Evolutionary conservation across 1,140 invertebrate species (phyloP).

Genomic region (Globodera rostochiensis): DNA sequence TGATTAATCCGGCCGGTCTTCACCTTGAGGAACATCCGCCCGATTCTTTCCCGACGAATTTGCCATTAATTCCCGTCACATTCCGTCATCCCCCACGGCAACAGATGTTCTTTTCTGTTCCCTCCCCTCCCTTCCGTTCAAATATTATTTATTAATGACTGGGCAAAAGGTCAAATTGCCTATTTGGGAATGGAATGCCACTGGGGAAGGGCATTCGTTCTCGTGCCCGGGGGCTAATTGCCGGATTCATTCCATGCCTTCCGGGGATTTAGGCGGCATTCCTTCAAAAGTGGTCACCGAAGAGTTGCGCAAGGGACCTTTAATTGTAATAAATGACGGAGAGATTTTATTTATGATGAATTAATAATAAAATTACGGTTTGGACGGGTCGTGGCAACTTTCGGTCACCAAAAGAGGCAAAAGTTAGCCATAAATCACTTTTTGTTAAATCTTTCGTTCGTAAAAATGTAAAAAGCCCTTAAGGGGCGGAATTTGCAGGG

Average conservation of each 20-base stretch:
- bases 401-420: too few species aligned
- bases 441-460: too few species aligned
- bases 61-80: too few species aligned
- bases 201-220: neutral
- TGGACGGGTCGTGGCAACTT: neutral
- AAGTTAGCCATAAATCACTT: too few species aligned
- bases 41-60: neutral
- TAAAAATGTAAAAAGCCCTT: too few species aligned
- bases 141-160: constrained; percentile 1
- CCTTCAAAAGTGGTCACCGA: neutral
- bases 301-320: neutral
- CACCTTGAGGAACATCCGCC: neutral
- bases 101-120: neutral
- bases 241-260: neutral
- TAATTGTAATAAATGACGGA: neutral
- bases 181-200: neutral
- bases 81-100: neutral
- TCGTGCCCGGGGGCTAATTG: neutral
- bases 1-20: neutral
- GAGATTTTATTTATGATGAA: neutral
- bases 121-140: neutral
- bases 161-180: constrained; percentile 2
- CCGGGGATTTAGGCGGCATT: neutral
- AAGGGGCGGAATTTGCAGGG: too few species aligned
- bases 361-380: neutral